These are phyloP conservation scores for Octonoba sinensis DNA, from an alignment of 2,888 invertebrate genomes.

Conservation along the genomic window DNA sequence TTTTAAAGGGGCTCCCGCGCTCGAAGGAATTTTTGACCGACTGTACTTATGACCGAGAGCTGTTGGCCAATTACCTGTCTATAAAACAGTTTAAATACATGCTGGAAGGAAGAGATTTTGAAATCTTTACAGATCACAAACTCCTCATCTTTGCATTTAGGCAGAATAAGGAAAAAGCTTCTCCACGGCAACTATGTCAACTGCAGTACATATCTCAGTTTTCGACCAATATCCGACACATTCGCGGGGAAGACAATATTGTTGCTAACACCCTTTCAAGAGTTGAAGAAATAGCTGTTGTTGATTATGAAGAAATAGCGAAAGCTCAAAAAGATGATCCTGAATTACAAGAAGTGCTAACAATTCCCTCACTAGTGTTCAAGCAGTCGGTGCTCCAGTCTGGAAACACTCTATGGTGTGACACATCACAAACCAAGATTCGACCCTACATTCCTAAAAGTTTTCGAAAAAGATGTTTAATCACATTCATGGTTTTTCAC, in stretches of 20 bases:
- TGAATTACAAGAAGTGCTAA: background rate
- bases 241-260: constrained; percentile 61
- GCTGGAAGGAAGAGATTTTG: constrained; percentile 43
- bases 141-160: constrained; percentile 65
- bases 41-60: constrained; percentile 65
- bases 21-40: too few species aligned
- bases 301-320: background rate
- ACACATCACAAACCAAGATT: constrained; percentile 8
- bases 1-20: too few species aligned
- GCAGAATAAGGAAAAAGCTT: constrained; percentile 23
- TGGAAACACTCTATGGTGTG: constrained; percentile 12
- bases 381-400: background rate
- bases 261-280: constrained; percentile 35
- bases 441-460: constrained; percentile 26
- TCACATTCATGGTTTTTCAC: background rate
- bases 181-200: constrained; percentile 70
- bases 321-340: background rate
- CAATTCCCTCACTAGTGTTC: background rate
- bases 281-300: background rate
- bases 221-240: constrained; percentile 69
- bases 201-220: constrained; percentile 69
- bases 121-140: constrained; percentile 36
- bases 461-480: constrained; percentile 1
- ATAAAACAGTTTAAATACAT: constrained; percentile 66
- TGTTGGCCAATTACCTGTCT: constrained; percentile 66